Evolutionary conservation across 2,888 invertebrate genomes (phyloP).

Genomic region (Exocentrus adspersus): DNA sequence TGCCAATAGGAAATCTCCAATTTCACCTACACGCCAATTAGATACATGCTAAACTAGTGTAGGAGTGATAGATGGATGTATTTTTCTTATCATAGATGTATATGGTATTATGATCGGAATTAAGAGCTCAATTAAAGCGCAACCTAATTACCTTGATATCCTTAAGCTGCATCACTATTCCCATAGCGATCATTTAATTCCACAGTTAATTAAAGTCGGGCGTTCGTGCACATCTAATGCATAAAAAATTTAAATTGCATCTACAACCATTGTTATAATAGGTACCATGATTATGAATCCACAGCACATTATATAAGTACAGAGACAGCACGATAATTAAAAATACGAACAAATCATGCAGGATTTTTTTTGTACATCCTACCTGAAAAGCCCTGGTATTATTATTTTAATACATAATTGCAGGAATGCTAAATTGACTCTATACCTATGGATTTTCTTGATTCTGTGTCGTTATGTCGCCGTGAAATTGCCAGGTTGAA

Average conservation of each 20-base stretch:
- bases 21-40: no score
- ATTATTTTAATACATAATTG: neutral
- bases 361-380: constrained; percentile 13
- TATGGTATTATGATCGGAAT: neutral
- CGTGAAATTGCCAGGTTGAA: neutral
- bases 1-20: no score
- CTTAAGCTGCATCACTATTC: neutral
- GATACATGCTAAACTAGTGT: no score
- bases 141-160: neutral
- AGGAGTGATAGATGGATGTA: no score
- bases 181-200: constrained; percentile 4
- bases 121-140: neutral
- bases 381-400: neutral
- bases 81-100: no score
- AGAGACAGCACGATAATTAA: neutral
- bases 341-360: neutral
- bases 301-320: constrained; percentile 12
- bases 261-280: constrained; percentile 18
- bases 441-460: neutral
- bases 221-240: constrained; percentile 11
- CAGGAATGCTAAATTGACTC: neutral
- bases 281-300: neutral
- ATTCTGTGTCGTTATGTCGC: neutral
- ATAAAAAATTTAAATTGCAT: constrained; percentile 10
- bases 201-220: neutral